Percentiles rank a stretch among this genome's conserved stretches.
Conservation (phyloP, 2,888 invertebrate species). For the Didymodactylos carnosus region DNA sequence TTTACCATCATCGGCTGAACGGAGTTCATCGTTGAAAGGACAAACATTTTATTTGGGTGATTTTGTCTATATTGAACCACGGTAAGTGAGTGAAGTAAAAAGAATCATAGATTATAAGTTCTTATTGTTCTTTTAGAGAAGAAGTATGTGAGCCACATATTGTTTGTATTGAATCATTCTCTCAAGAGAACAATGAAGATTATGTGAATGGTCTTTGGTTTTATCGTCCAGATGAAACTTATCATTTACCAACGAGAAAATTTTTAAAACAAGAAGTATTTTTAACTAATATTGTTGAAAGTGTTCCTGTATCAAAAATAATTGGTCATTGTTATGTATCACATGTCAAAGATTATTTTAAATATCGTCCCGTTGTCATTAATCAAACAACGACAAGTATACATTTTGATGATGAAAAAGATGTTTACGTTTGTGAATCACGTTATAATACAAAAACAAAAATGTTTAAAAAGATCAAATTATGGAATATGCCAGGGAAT, state of each 20-base stretch:
- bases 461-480: constrained; percentile 68
- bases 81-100: too few relatives aligned
- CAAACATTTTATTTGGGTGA: constrained; percentile 61
- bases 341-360: constrained; percentile 80
- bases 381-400: too few relatives aligned
- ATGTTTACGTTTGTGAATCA: constrained; percentile 89
- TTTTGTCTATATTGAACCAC: constrained; percentile 58
- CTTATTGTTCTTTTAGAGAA: too few relatives aligned
- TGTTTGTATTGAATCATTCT: constrained; percentile 65
- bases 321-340: constrained; percentile 74
- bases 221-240: constrained; percentile 77
- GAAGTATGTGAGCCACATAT: constrained; percentile 42
- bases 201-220: constrained; percentile 64
- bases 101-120: too few relatives aligned
- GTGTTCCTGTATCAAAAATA: constrained; percentile 62
- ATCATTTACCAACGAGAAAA: constrained; percentile 76
- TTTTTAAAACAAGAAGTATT: constrained; percentile 82
- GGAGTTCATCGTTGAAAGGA: constrained; percentile 42
- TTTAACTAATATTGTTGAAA: constrained; percentile 68
- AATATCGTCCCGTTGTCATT: constrained; percentile 52
- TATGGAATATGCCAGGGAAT: constrained; percentile 45
- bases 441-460: constrained; percentile 66
- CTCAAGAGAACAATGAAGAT: constrained; percentile 56
- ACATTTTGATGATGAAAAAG: constrained; percentile 54
- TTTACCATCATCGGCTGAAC: neutral